A percentile compares a stretch with the other conserved stretches of the same genome.
Evolutionary conservation across 2,113 vertebrate genomes (phyloP).

Genomic region (Bubo bubo): DNA sequence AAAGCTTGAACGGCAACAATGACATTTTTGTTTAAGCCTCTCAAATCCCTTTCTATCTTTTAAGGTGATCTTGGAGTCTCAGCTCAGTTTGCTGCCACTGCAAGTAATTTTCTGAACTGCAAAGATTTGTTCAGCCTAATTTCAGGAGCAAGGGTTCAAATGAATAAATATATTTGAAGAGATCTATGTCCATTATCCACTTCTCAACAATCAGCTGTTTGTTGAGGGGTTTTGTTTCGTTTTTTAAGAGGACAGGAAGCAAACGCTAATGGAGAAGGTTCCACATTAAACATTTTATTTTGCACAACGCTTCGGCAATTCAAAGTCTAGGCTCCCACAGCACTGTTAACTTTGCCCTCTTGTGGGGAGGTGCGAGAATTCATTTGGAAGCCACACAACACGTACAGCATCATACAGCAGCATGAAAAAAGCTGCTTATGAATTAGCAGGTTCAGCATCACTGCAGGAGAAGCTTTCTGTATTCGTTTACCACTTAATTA

Average conservation of each 20-base stretch:
- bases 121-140: not conserved
- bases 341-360: not conserved
- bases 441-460: not conserved
- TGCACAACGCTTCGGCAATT: not conserved
- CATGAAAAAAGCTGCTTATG: not conserved
- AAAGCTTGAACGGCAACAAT: not conserved
- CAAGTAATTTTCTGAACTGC: not conserved
- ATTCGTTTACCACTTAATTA: not conserved
- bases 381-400: not conserved
- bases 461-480: not conserved
- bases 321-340: not conserved
- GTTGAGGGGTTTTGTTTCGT: not conserved
- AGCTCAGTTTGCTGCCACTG: not conserved
- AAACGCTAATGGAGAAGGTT: not conserved
- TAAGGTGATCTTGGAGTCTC: not conserved
- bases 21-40: not conserved
- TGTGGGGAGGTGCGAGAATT: not conserved
- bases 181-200: not conserved
- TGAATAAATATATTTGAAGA: not conserved
- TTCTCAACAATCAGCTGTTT: not conserved
- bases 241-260: not conserved
- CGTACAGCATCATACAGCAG: no score
- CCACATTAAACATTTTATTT: not conserved
- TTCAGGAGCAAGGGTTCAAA: not conserved
- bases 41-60: not conserved